Base-by-base conservation (phyloP, 2,797 vertebrate genomes). In the Staurois parvus region DNA sequence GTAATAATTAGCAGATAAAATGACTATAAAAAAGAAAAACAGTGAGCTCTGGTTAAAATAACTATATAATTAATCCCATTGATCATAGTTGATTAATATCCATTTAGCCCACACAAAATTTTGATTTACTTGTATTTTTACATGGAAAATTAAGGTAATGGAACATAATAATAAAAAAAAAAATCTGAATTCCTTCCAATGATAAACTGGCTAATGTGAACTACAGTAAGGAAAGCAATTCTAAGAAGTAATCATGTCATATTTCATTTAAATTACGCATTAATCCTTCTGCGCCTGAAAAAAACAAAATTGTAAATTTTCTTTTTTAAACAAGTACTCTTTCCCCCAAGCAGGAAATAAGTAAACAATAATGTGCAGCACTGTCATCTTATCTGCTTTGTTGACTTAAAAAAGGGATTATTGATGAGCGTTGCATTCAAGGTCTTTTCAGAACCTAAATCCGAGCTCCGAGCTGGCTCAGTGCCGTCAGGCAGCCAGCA, bases 401-500 rank as follows among this genome's bases (percentile, higher is more conserved):
- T 40, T 45, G 19, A 59, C 30, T 56, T 72, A 24, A 79, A 68
- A 81, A 40, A 59, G 15, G 68, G 67, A 59, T 59, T 72, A 72
- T 28, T 81, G 79, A 62, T 72, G 56, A 9, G 34, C 24, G 28
- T 17, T 40, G 32, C 26, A 70, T n/a, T 34, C 66, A 77, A 68
- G 82, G 73, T 70, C 64, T 84, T 84, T 30, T 45, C 42, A 24
- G 42, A 69, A 72, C 40, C 42, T 40, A 70, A 84, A 76, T 40
- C 29, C 4, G 3, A 76, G 74, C n/a, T 40, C 29, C 4, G 3
- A 76, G 74, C n/a, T 48, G 76, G 29, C 75, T 48, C 69, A 85
- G 77, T 85, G 69, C 76, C 70, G 26, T 56, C 69, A 74, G 40
- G 40, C 84, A 74, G 76, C 84, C 77, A 75, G 84, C 70, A 79